Conservation (phyloP, 2,888 invertebrate species). For the Caenorhabditis afra region DNA sequence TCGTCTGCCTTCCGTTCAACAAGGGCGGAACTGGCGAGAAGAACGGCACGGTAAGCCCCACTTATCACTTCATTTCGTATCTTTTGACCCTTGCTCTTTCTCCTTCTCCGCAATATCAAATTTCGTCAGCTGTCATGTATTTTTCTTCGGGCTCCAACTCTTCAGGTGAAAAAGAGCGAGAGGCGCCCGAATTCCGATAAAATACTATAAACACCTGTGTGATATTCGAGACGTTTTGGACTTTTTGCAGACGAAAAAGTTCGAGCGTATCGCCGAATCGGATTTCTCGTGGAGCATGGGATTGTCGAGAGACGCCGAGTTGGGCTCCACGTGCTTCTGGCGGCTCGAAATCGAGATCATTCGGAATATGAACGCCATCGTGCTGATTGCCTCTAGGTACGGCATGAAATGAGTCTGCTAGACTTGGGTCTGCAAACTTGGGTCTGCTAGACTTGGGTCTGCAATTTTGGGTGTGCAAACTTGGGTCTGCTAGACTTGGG, state of each 20-base stretch:
- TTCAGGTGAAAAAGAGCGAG: too few species aligned
- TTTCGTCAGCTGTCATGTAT: constrained; percentile 9
- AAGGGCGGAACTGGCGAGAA: constrained; percentile 78
- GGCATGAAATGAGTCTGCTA: too few species aligned
- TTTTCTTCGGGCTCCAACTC: too few species aligned
- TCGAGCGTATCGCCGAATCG: constrained; percentile 75
- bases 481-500: too few species aligned
- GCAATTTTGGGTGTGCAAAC: too few species aligned
- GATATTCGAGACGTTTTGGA: background rate
- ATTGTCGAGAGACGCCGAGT: constrained; percentile 69
- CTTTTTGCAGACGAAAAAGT: constrained; percentile 76
- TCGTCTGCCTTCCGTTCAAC: constrained; percentile 77
- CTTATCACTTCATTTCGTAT: background rate
- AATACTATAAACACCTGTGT: too few species aligned
- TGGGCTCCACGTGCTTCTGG: constrained; percentile 77
- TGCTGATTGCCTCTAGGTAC: constrained; percentile 76
- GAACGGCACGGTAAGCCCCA: constrained; percentile 71
- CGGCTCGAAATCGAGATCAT: constrained; percentile 76
- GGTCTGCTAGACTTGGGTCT: too few species aligned
- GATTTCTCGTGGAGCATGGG: constrained; percentile 78
- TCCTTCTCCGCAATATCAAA: background rate
- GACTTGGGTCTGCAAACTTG: too few species aligned
- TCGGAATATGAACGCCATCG: constrained; percentile 73
- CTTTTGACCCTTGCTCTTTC: constrained; percentile 9
- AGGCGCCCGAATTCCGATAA: too few species aligned